Conservation (phyloP, 2,888 invertebrate genomes). For the Nephrotoma appendiculata region DNA sequence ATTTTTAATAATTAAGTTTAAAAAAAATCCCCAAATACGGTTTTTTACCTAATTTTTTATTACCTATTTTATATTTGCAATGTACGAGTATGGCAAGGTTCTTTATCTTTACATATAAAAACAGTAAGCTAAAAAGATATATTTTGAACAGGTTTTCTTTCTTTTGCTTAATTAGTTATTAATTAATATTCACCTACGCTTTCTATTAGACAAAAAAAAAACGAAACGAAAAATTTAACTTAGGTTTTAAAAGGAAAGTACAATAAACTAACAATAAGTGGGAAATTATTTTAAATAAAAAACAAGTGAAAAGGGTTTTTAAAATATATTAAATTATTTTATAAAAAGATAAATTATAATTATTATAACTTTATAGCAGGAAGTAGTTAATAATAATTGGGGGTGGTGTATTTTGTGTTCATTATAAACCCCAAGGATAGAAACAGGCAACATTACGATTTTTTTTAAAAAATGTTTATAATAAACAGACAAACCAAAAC, state of each 20-base stretch:
- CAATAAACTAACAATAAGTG: not conserved
- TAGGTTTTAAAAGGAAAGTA: not conserved
- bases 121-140: not conserved
- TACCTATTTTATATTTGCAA: not conserved
- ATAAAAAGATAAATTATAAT: not conserved
- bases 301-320: not conserved
- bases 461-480: not conserved
- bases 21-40: not conserved
- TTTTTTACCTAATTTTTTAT: not conserved
- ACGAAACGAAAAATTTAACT: not conserved
- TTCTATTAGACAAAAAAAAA: not conserved
- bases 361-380: not conserved
- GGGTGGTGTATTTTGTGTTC: not conserved
- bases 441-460: not conserved
- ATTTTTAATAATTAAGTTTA: not conserved
- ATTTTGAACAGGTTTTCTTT: no score
- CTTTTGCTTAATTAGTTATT: not conserved
- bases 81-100: not conserved
- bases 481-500: not conserved
- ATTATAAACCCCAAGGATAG: not conserved
- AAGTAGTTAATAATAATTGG: not conserved
- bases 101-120: not conserved
- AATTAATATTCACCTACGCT: not conserved
- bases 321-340: not conserved
- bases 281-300: not conserved